Evolutionary conservation across 2,888 invertebrate genomes (phyloP), one percentile per base, ranked within the genome.

Genomic region (Rhagonycha lutea): DNA sequence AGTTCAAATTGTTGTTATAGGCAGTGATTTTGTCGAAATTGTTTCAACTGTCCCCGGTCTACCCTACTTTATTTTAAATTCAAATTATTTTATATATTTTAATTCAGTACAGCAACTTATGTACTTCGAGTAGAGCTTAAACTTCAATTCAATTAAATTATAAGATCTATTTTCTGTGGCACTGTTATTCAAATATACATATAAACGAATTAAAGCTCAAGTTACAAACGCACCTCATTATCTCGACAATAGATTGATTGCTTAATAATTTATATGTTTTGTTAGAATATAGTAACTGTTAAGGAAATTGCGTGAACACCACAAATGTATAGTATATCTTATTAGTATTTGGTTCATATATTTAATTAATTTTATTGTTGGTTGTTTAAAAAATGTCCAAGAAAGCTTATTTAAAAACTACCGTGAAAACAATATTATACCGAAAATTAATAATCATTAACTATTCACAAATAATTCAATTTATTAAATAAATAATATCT

Each of bases 201-300:
- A 65, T 65, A 65, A 65, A 65, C 63, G 63, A 65, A 24, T 65
- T 65, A 65, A 65, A 65, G 26, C 63, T 65, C 24, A 68, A 73
- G 68, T 73, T 73, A 24, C 73, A 68, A 68, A 69, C 73, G 61
- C 73, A 68, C 68, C 74, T 75, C 75, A 74, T 79, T 79, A 78
- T 79, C 78, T 80, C 79, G 70, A 78, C 77, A 71, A 74, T 78
- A 70, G 78, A 80, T 80, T 80, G 76, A 74, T 75, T 79, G 73
- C 73, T 78, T 75, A 77, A 77, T 78, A 78, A 76, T 79, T 78
- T 77, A 76, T 78, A 80, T 76, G 79, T 77, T 74, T 47, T 74
- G 77, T 68, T 73, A 76, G 68, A 75, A 61, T 67, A 47, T 47
- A 28, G 72, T 73, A 71, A 69, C 70, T 47, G 78, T 68, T 70